These are phyloP conservation scores for Scophthalmus maximus DNA, from an alignment of 2,113 vertebrate genomes.

Conservation along the genomic window DNA sequence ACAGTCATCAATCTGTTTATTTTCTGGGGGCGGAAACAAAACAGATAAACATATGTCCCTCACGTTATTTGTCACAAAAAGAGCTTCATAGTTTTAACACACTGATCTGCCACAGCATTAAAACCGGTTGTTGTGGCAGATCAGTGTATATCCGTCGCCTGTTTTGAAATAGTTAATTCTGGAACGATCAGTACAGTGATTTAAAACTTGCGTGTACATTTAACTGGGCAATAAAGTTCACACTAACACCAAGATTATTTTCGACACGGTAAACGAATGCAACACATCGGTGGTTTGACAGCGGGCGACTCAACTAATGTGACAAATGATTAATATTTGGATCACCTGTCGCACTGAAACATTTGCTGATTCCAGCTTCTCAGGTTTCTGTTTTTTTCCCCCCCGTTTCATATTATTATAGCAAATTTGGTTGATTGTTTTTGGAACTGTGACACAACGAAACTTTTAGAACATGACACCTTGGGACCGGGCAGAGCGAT, in stretches of 20 bases:
- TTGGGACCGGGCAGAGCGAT: too few relatives aligned
- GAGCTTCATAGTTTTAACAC: not conserved
- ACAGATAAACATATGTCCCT: conserved; percentile 7
- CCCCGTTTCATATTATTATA: not conserved
- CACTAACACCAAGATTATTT: not conserved
- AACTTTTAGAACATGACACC: too few relatives aligned
- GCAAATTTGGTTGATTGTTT: too few relatives aligned
- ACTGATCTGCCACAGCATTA: not conserved
- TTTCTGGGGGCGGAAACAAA: conserved; percentile 37
- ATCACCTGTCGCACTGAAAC: not conserved
- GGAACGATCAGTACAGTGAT: too few relatives aligned
- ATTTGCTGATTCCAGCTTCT: not conserved
- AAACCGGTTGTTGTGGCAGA: not conserved
- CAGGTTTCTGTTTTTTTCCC: not conserved
- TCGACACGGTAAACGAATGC: not conserved
- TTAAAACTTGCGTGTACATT: too few relatives aligned
- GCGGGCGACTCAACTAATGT: too few relatives aligned
- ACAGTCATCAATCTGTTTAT: conserved; percentile 27
- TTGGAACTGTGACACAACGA: too few relatives aligned
- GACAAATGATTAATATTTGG: too few relatives aligned
- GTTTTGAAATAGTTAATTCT: too few relatives aligned
- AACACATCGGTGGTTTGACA: too few relatives aligned
- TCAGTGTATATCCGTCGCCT: not conserved
- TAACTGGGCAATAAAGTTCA: not conserved
- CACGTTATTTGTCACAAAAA: not conserved